Evolutionary conservation across 2,888 invertebrate species (phyloP).

Genomic region (Disparrhopalites patrizii): DNA sequence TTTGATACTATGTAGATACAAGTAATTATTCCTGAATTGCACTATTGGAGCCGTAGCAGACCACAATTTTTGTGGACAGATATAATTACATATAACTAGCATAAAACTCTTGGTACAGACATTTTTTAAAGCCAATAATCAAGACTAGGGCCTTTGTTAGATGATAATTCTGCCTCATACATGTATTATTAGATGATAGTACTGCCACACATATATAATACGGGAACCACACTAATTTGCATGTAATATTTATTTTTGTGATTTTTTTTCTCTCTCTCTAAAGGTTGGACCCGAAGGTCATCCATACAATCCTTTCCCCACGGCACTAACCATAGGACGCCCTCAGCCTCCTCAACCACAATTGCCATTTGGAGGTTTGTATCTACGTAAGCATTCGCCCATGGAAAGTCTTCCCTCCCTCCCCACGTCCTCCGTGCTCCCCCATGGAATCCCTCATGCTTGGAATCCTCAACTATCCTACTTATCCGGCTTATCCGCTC

Average conservation of each 20-base stretch:
- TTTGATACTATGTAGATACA: neutral
- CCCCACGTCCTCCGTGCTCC: conserved; percentile 36
- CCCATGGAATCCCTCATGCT: conserved; percentile 47
- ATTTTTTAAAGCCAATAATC: no score
- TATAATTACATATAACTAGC: no score
- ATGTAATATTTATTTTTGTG: no score
- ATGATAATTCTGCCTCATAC: no score
- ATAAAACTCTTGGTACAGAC: no score
- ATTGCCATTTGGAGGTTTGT: conserved; percentile 74
- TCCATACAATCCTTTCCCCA: conserved; percentile 76
- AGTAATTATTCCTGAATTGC: no score
- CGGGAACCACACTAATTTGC: no score
- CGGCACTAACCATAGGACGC: conserved; percentile 57
- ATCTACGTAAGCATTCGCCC: conserved; percentile 56
- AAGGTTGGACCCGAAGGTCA: conserved; percentile 80
- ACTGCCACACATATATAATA: no score
- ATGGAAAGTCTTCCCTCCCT: conserved; percentile 36
- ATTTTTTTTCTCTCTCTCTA: neutral
- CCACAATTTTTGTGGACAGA: no score
- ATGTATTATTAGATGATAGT: no score
- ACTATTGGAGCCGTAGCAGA: no score
- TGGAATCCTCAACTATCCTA: conserved; percentile 52
- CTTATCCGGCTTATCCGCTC: conserved; percentile 56
- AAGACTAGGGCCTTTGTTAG: no score
- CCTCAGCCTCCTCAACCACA: conserved; percentile 62